These are phyloP conservation scores for Adela reaumurella DNA, from an alignment of 2,888 invertebrate species.

Conservation along the genomic window DNA sequence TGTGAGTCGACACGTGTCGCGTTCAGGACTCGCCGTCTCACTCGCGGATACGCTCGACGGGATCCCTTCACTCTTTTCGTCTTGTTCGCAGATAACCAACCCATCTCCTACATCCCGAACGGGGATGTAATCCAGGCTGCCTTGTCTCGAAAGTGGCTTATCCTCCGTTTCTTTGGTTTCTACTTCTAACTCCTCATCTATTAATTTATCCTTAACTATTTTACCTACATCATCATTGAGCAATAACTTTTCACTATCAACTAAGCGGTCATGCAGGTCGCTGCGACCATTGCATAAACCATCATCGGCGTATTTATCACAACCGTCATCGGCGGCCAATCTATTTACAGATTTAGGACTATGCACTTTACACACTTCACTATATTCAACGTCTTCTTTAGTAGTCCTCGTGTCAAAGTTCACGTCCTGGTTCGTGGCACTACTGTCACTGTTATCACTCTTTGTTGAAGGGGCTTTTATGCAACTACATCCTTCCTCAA, in stretches of 20 bases:
- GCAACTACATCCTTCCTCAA: slow-evolving; percentile 33
- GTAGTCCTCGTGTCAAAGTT: slow-evolving; percentile 32
- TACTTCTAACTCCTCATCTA: slow-evolving; percentile 41
- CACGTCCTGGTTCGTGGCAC: slow-evolving; percentile 12
- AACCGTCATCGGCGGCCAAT: slow-evolving; percentile 25
- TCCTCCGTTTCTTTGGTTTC: slow-evolving; percentile 30
- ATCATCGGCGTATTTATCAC: slow-evolving; percentile 24
- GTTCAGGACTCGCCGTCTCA: slow-evolving; percentile 46
- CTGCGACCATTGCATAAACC: slow-evolving; percentile 32
- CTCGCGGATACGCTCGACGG: slow-evolving; percentile 48
- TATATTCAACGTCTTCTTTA: slow-evolving; percentile 43
- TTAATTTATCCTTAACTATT: slow-evolving; percentile 29
- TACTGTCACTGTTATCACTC: slow-evolving; percentile 19
- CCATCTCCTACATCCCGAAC: slow-evolving; percentile 46
- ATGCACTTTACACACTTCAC: slow-evolving; percentile 63
- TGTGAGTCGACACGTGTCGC: slow-evolving; percentile 30
- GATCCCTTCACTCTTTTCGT: slow-evolving; percentile 44
- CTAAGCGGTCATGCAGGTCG: slow-evolving; percentile 26
- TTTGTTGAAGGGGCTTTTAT: slow-evolving; percentile 16
- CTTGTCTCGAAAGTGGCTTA: slow-evolving; percentile 35
- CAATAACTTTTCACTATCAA: slow-evolving; percentile 17
- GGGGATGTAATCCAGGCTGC: slow-evolving; percentile 48
- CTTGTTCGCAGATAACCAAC: too few relatives aligned
- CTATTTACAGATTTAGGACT: slow-evolving; percentile 37
- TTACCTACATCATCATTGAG: slow-evolving; percentile 12